A percentile compares a stretch with the other conserved stretches of the same genome.
Conservation (phyloP, 2,888 invertebrate genomes). For the Agrochola lota region DNA sequence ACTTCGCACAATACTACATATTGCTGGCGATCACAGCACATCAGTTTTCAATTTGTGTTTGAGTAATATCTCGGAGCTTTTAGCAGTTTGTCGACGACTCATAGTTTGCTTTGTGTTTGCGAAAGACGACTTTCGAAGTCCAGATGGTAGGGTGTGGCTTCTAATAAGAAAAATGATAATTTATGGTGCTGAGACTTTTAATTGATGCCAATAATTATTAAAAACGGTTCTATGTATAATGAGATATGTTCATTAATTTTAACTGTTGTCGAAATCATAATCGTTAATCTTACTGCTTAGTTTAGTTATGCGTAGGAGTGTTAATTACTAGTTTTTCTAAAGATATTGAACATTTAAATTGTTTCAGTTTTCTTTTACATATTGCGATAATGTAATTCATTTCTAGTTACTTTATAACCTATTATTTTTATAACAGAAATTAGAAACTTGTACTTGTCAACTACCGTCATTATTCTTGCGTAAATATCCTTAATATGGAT, state of each 20-base stretch:
- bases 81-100: conserved; percentile 71
- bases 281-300: conserved; percentile 35
- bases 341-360: neutral
- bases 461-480: conserved; percentile 11
- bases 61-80: conserved; percentile 76
- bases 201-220: conserved; percentile 37
- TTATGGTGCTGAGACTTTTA: conserved; percentile 22
- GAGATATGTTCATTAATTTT: conserved; percentile 30
- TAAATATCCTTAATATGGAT: conserved; percentile 23
- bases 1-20: conserved; percentile 72
- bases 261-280: conserved; percentile 39
- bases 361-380: conserved; percentile 19
- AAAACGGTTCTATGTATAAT: conserved; percentile 15
- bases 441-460: conserved; percentile 13
- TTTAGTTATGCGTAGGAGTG: conserved; percentile 37
- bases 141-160: conserved; percentile 48
- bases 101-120: conserved; percentile 72
- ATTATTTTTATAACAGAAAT: conserved; percentile 6
- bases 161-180: conserved; percentile 41
- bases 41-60: conserved; percentile 79
- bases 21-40: conserved; percentile 72
- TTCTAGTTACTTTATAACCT: neutral
- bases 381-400: conserved; percentile 5
- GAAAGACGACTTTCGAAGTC: conserved; percentile 67
- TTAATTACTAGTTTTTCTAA: conserved; percentile 30